Conservation (phyloP, 2,888 invertebrate species). For the Callosobruchus maculatus region DNA sequence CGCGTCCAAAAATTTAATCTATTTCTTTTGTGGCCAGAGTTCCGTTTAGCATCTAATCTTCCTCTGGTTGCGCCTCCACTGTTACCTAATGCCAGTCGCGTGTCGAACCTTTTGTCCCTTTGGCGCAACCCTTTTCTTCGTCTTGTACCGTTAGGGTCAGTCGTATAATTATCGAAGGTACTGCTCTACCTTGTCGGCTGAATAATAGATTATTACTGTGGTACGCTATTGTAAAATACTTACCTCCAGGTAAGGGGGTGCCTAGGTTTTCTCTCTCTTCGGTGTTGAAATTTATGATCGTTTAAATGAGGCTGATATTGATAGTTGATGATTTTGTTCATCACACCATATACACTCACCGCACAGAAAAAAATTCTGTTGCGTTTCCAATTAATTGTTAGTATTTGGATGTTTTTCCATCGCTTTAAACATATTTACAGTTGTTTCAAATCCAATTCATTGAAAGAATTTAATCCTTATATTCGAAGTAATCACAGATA, state of each 20-base stretch:
- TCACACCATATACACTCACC: no score
- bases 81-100: constrained; percentile 42
- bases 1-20: background rate
- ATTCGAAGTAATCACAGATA: no score
- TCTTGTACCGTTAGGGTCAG: background rate
- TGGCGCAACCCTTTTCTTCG: background rate
- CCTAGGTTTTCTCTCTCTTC: background rate
- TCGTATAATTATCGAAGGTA: background rate
- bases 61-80: background rate
- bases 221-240: background rate
- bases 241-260: background rate
- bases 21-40: background rate
- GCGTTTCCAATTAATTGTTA: no score
- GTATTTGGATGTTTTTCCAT: no score
- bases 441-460: no score
- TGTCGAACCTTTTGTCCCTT: constrained; percentile 26
- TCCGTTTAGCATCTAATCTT: background rate
- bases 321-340: no score
- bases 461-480: no score
- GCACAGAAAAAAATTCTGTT: no score
- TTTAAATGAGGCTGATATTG: background rate
- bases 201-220: background rate
- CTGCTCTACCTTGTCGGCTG: background rate
- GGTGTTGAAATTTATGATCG: background rate
- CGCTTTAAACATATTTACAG: no score